A percentile compares a stretch with the other conserved stretches of the same genome.
These are phyloP conservation scores for pig (Sus scrofa) DNA, from an alignment of 2,113 vertebrate species.

Conservation along the genomic window DNA sequence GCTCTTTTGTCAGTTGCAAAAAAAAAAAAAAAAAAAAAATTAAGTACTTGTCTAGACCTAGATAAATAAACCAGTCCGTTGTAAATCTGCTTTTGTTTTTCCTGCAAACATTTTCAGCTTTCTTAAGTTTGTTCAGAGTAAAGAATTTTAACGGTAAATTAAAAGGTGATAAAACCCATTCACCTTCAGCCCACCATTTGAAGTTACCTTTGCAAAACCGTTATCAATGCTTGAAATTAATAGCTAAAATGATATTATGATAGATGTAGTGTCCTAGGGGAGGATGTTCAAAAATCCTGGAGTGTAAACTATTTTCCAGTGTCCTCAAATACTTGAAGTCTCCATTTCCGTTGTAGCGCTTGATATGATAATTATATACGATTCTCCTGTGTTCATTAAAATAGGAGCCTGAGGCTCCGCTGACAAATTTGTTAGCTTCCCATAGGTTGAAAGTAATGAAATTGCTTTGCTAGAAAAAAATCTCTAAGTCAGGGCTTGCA, in stretches of 20 bases:
- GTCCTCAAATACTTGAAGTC: constrained; percentile 50
- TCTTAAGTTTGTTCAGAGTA: not conserved
- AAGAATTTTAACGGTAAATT: not conserved
- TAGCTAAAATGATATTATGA: not conserved
- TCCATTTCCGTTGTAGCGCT: constrained; percentile 55
- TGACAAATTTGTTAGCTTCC: constrained; percentile 65
- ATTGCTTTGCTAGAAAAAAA: constrained; percentile 60
- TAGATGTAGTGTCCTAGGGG: not conserved
- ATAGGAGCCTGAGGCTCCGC: constrained; percentile 53
- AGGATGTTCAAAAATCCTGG: constrained; percentile 26
- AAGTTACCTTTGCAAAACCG: not conserved
- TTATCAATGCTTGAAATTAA: not conserved
- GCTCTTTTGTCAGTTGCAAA: not conserved
- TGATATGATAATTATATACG: constrained; percentile 67
- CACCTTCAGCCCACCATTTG: not conserved
- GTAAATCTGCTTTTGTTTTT: constrained; percentile 36
- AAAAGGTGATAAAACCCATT: not conserved
- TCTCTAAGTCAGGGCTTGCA: constrained; percentile 47
- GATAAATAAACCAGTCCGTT: not conserved
- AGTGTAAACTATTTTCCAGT: constrained; percentile 50
- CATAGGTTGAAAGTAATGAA: constrained; percentile 73
- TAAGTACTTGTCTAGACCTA: not conserved
- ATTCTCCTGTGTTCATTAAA: constrained; percentile 75
- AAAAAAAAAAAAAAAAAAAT: constrained; percentile 19
- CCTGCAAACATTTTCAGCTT: constrained; percentile 33